A percentile compares a stretch with the other conserved stretches of the same genome.
Evolutionary conservation across 2,113 vertebrate species (phyloP).

Genomic region (Pardalotus punctatus): DNA sequence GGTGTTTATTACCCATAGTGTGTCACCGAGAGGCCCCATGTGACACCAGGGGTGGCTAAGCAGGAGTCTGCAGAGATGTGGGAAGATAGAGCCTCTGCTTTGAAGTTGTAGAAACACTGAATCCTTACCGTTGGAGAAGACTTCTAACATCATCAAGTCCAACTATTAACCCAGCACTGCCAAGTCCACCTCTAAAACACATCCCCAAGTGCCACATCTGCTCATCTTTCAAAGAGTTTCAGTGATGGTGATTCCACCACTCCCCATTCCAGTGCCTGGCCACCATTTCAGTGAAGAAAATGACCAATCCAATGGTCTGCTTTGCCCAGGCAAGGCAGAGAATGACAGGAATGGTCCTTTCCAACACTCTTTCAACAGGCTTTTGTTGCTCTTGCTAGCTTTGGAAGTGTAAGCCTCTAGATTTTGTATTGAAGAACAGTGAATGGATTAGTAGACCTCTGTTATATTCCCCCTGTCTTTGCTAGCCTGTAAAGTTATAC

Average conservation of each 20-base stretch:
- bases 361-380: neutral
- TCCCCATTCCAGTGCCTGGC: neutral
- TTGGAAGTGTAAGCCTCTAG: neutral
- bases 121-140: too few relatives aligned
- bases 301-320: neutral
- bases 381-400: neutral
- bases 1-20: neutral
- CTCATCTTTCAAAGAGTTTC: neutral
- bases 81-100: neutral
- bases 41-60: neutral
- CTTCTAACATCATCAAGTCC: neutral
- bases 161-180: neutral
- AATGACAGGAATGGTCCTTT: neutral
- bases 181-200: neutral
- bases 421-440: neutral
- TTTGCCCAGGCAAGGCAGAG: neutral
- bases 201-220: neutral
- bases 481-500: neutral
- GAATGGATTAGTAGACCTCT: neutral
- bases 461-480: neutral
- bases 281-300: neutral
- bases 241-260: neutral
- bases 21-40: neutral
- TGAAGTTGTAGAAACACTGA: neutral
- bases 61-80: neutral